These are phyloP conservation scores for Drosophila hydei DNA, from an alignment of 1,140 invertebrate species.

Conservation along the genomic window DNA sequence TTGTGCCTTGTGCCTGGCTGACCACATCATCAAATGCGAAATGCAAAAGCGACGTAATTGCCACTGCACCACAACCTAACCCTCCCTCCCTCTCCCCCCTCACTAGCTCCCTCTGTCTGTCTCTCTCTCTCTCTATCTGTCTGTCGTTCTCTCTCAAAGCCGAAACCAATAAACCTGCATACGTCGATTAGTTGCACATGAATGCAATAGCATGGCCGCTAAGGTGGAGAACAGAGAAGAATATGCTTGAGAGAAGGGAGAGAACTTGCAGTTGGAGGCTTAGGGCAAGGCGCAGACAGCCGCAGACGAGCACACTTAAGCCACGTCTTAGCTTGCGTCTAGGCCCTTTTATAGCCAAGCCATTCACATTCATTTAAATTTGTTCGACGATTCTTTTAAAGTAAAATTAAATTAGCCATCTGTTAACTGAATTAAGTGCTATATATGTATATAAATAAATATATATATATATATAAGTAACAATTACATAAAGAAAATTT, in stretches of 20 bases:
- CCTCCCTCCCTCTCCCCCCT: not conserved
- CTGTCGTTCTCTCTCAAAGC: slow-evolving; percentile 18
- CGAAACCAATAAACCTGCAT: slow-evolving; percentile 74
- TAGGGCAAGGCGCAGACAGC: slow-evolving; percentile 34
- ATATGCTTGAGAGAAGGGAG: not conserved
- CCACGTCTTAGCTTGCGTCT: slow-evolving; percentile 62
- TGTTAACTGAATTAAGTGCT: not conserved
- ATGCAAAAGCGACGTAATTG: slow-evolving; percentile 71
- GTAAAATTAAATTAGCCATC: not conserved
- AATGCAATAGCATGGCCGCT: slow-evolving; percentile 52
- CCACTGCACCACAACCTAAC: slow-evolving; percentile 45
- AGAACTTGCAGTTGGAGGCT: not conserved
- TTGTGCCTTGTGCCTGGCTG: slow-evolving; percentile 36
- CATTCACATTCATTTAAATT: slow-evolving; percentile 5
- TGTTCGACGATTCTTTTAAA: not conserved
- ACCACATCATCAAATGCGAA: slow-evolving; percentile 75
- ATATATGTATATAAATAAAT: no score
- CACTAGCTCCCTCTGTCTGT: not conserved
- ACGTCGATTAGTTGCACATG: slow-evolving; percentile 75
- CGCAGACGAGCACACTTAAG: slow-evolving; percentile 54
- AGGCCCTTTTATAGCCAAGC: slow-evolving; percentile 18
- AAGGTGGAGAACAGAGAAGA: not conserved
- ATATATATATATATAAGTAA: no score
- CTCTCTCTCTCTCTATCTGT: not conserved
- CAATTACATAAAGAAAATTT: no score